These are phyloP conservation scores for Merluccius polli DNA, from an alignment of 2,797 vertebrate genomes.

Conservation along the genomic window DNA sequence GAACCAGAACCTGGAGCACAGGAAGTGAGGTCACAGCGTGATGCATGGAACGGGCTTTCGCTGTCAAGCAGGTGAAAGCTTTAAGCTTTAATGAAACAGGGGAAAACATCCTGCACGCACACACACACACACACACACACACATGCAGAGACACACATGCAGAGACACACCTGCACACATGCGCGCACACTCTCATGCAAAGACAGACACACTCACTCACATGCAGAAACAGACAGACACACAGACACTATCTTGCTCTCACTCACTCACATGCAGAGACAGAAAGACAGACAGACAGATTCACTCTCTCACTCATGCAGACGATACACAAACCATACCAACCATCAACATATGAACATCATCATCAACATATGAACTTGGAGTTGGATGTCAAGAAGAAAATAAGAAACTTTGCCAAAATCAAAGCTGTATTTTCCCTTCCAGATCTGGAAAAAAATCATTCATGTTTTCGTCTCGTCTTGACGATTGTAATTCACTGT, in stretches of 20 bases:
- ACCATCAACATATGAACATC: not conserved
- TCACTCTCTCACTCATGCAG: too few species aligned
- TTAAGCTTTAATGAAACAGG: not conserved
- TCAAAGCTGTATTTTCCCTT: too few species aligned
- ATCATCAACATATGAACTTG: too few species aligned
- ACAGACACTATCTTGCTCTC: not conserved
- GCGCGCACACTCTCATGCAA: too few species aligned
- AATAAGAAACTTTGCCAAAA: too few species aligned
- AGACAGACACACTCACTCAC: not conserved
- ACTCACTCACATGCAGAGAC: too few species aligned
- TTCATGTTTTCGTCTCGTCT: too few species aligned
- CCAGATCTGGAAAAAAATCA: too few species aligned
- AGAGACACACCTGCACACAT: not conserved
- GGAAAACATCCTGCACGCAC: slow-evolving; percentile 4
- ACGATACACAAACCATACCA: not conserved
- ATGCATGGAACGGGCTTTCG: slow-evolving; percentile 6
- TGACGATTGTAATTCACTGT: too few species aligned
- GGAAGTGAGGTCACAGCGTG: slow-evolving; percentile 40
- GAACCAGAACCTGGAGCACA: slow-evolving; percentile 32
- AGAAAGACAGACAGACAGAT: too few species aligned
- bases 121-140: not conserved
- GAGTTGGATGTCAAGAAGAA: too few species aligned
- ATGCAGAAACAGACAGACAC: not conserved
- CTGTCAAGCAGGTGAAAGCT: not conserved
- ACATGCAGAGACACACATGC: not conserved